Evolutionary conservation across 1,140 invertebrate genomes (phyloP).

Genomic region (Drosophila prosaltans): DNA sequence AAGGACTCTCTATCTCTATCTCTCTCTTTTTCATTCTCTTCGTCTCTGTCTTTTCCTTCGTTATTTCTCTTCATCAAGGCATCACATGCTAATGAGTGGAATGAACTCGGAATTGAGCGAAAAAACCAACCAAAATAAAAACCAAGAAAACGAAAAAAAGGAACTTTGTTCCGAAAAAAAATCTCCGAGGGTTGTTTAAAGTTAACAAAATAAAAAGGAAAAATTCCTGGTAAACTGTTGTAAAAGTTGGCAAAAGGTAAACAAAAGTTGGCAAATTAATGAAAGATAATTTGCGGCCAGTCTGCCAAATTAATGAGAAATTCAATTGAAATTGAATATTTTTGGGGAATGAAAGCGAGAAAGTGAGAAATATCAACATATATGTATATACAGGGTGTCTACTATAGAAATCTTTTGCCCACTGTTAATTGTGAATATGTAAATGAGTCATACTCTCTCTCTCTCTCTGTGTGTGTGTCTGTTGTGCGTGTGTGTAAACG

Average conservation of each 20-base stretch:
- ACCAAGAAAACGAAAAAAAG: constrained; percentile 8
- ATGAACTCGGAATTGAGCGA: constrained; percentile 59
- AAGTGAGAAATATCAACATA: neutral
- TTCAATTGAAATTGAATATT: neutral
- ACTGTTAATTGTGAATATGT: constrained; percentile 42
- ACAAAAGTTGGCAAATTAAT: constrained; percentile 27
- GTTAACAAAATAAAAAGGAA: neutral
- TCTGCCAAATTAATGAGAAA: constrained; percentile 1
- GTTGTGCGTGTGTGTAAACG: constrained; percentile 31
- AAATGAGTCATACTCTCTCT: constrained; percentile 37
- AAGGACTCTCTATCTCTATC: constrained; percentile 9
- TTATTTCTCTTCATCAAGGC: constrained; percentile 20
- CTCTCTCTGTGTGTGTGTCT: constrained; percentile 31
- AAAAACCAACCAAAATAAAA: constrained; percentile 29
- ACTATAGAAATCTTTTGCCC: neutral
- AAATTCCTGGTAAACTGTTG: neutral
- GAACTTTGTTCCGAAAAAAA: neutral
- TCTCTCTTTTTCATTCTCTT: constrained; percentile 6
- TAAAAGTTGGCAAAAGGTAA: neutral
- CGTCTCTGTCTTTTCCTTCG: neutral
- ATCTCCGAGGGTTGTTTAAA: constrained; percentile 1
- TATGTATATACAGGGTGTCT: no score
- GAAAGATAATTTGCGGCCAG: constrained; percentile 9
- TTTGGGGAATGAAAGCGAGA: neutral
- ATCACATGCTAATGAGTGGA: constrained; percentile 73